Evolutionary conservation across 1,140 invertebrate genomes (phyloP).

Genomic region (Steinernema khuongi): DNA sequence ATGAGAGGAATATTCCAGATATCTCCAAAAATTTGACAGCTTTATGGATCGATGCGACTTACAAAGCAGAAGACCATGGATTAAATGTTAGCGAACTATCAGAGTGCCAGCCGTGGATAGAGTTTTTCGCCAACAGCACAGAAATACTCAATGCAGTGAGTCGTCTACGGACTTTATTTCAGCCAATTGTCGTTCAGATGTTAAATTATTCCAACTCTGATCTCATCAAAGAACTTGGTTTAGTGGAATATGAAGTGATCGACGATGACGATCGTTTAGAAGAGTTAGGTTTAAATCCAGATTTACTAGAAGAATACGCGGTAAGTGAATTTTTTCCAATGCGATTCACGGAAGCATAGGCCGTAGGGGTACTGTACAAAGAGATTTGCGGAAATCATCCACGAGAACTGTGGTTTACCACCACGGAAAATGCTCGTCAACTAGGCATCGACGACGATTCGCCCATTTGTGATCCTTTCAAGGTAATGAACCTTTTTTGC

Average conservation of each 20-base stretch:
- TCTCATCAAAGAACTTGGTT: not conserved
- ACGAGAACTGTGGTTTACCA: conserved; percentile 50
- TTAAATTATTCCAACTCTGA: conserved; percentile 15
- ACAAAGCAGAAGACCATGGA: conserved; percentile 48
- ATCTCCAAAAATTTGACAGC: conserved; percentile 6
- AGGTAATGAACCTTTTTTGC: conserved; percentile 32
- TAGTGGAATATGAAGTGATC: conserved; percentile 19
- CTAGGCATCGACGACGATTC: conserved; percentile 53
- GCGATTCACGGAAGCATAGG: conserved; percentile 16
- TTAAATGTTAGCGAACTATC: conserved; percentile 43
- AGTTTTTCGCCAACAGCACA: conserved; percentile 37
- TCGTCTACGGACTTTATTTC: not conserved
- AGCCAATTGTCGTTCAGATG: conserved; percentile 22
- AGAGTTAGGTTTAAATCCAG: conserved; percentile 34
- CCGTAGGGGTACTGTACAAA: conserved; percentile 47
- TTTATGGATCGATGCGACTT: conserved; percentile 51
- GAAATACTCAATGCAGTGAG: conserved; percentile 15
- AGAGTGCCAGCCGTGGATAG: conserved; percentile 45
- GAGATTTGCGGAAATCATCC: conserved; percentile 51
- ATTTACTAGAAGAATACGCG: conserved; percentile 31
- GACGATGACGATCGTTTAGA: conserved; percentile 29
- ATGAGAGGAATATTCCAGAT: not conserved
- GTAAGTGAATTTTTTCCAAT: conserved; percentile 25
- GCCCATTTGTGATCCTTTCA: conserved; percentile 55
- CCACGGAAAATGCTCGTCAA: conserved; percentile 46